These are phyloP conservation scores for Pseudotriccus pelzelni DNA, from an alignment of 2,797 vertebrate species.

Conservation along the genomic window DNA sequence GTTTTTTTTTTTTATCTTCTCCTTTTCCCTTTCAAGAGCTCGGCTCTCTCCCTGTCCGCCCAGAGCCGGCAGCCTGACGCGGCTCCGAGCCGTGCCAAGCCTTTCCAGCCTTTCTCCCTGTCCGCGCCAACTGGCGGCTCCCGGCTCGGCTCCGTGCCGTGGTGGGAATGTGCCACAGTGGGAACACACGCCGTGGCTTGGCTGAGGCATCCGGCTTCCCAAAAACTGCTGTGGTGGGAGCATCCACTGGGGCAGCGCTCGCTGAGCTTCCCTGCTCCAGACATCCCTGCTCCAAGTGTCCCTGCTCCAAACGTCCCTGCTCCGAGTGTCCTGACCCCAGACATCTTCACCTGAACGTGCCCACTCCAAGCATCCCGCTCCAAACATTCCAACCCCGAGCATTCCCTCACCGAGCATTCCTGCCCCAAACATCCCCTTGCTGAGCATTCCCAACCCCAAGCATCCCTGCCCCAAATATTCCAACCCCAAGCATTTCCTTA, in stretches of 20 bases:
- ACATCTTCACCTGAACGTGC: background rate
- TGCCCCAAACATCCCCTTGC: too few species aligned
- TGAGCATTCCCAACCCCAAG: background rate
- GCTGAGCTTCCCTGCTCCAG: background rate
- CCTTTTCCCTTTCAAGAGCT: conserved; percentile 7
- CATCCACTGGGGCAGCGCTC: accelerated
- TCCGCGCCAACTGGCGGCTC: background rate
- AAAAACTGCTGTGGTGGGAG: background rate
- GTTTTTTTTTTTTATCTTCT: background rate
- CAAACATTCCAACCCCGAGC: background rate
- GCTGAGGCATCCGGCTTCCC: background rate
- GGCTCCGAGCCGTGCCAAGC: background rate
- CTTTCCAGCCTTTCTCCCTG: background rate
- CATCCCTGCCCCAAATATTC: background rate
- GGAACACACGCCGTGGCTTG: background rate
- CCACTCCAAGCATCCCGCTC: accelerated
- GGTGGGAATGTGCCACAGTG: background rate
- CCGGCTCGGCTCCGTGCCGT: background rate
- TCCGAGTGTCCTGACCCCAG: background rate
- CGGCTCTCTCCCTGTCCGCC: background rate
- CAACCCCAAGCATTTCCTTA: accelerated
- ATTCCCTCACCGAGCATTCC: background rate
- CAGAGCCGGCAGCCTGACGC: background rate
- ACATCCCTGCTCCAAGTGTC: accelerated
- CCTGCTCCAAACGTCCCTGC: background rate